These are phyloP conservation scores for Spheniscus humboldti DNA, from an alignment of 2,797 vertebrate genomes.

Conservation along the genomic window DNA sequence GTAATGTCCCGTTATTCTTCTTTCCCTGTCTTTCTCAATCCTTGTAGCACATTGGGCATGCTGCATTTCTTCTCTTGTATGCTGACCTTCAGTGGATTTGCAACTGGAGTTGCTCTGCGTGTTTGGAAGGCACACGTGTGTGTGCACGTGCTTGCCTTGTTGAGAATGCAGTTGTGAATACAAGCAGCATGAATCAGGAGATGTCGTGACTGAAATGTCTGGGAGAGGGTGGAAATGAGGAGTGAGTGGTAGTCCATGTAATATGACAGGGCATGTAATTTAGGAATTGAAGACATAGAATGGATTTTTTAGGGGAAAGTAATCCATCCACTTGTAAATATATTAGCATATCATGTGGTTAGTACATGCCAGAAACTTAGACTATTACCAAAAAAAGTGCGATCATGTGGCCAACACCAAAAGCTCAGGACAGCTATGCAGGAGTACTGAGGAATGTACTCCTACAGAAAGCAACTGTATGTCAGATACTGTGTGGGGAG, in stretches of 20 bases:
- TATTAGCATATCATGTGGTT: fast-evolving
- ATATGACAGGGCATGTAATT: neutral
- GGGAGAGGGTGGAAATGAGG: neutral
- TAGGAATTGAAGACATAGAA: neutral
- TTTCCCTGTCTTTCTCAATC: neutral
- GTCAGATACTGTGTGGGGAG: neutral
- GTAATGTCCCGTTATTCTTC: neutral
- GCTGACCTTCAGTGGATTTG: neutral
- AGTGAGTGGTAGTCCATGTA: neutral
- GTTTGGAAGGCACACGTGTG: neutral
- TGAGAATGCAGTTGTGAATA: neutral
- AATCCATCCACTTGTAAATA: neutral
- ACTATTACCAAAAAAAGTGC: neutral
- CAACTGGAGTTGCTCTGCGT: neutral
- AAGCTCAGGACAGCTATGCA: neutral
- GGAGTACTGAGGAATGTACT: neutral
- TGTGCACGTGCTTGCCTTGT: neutral
- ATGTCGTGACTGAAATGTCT: neutral
- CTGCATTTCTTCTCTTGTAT: neutral
- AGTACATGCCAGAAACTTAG: neutral
- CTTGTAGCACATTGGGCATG: neutral
- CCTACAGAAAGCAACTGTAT: neutral
- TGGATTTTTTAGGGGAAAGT: neutral
- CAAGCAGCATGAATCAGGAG: neutral
- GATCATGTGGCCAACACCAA: neutral